Conservation (phyloP, 2,113 vertebrate species). For the Albula glossodonta region DNA sequence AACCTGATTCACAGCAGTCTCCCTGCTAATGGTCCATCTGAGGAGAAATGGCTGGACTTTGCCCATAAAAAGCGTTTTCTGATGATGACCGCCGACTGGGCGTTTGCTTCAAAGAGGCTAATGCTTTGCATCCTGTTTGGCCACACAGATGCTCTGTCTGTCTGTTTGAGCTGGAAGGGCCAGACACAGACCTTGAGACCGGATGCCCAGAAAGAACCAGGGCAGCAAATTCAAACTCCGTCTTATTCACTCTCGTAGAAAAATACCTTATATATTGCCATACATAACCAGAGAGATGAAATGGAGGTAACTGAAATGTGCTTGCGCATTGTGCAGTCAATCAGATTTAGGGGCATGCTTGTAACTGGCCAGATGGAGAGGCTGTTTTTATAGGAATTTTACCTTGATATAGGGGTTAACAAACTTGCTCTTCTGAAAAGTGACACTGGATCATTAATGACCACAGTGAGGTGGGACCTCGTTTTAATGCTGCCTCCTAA, state of each 20-base stretch:
- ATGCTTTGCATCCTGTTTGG: slow-evolving; percentile 56
- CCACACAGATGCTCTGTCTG: slow-evolving; percentile 58
- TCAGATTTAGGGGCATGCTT: not conserved
- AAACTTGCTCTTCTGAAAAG: not conserved
- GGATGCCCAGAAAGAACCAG: too few relatives aligned
- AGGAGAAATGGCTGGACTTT: not conserved
- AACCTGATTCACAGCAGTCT: not conserved
- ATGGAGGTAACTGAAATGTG: too few relatives aligned
- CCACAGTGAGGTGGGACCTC: not conserved
- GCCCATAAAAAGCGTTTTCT: not conserved
- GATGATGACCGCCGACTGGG: not conserved
- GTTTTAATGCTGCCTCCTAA: slow-evolving; percentile 9
- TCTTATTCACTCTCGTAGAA: not conserved
- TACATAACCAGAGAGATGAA: too few relatives aligned
- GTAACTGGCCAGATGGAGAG: not conserved
- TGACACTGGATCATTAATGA: not conserved
- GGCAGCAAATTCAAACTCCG: not conserved
- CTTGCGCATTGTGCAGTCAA: not conserved
- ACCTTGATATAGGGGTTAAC: not conserved
- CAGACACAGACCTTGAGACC: too few relatives aligned
- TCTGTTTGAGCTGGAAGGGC: not conserved
- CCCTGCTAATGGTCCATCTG: not conserved
- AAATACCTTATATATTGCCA: not conserved
- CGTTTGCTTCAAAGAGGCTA: slow-evolving; percentile 50
- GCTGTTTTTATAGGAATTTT: not conserved